These are phyloP conservation scores for Rhinichthys osculus DNA, from an alignment of 2,797 vertebrate species.

Conservation along the genomic window DNA sequence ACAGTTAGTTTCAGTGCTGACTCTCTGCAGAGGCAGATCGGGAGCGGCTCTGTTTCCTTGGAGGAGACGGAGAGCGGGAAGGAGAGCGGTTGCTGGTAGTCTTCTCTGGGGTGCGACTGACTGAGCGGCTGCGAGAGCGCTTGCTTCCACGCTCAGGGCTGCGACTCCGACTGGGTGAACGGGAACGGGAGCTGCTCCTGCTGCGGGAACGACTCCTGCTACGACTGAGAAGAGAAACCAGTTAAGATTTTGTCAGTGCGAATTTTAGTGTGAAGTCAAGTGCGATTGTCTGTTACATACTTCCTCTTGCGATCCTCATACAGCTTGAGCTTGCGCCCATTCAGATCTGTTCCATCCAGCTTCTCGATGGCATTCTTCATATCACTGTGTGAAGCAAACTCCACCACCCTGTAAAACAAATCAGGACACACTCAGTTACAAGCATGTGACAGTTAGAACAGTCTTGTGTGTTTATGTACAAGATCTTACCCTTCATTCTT, in stretches of 20 bases:
- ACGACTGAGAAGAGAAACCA: slow-evolving; percentile 52
- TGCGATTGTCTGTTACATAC: slow-evolving; percentile 63
- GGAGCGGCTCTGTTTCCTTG: slow-evolving; percentile 74
- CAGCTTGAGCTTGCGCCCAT: slow-evolving; percentile 91
- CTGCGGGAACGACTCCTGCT: slow-evolving; percentile 88
- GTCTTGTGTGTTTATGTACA: neutral
- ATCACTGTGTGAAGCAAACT: slow-evolving; percentile 91
- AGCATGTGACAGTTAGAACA: neutral
- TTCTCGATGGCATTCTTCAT: slow-evolving; percentile 94
- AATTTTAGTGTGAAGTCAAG: neutral
- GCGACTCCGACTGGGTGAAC: slow-evolving; percentile 78
- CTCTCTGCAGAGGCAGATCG: slow-evolving; percentile 81
- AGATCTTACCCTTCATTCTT: slow-evolving; percentile 89
- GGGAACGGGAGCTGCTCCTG: slow-evolving; percentile 80
- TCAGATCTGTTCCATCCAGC: slow-evolving; percentile 89
- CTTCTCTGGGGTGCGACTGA: slow-evolving; percentile 88
- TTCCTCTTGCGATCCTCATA: slow-evolving; percentile 89
- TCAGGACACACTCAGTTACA: neutral
- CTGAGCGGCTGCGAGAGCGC: slow-evolving; percentile 78
- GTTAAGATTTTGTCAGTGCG: neutral
- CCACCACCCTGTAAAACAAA: slow-evolving; percentile 83
- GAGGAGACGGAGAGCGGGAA: slow-evolving; percentile 66
- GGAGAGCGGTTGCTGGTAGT: slow-evolving; percentile 78
- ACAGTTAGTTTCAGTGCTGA: slow-evolving; percentile 66
- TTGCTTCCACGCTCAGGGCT: slow-evolving; percentile 67